Percentiles rank a stretch among this genome's conserved stretches.
Conservation (phyloP, 2,888 invertebrate genomes). For the Balanococcus diminutus region DNA sequence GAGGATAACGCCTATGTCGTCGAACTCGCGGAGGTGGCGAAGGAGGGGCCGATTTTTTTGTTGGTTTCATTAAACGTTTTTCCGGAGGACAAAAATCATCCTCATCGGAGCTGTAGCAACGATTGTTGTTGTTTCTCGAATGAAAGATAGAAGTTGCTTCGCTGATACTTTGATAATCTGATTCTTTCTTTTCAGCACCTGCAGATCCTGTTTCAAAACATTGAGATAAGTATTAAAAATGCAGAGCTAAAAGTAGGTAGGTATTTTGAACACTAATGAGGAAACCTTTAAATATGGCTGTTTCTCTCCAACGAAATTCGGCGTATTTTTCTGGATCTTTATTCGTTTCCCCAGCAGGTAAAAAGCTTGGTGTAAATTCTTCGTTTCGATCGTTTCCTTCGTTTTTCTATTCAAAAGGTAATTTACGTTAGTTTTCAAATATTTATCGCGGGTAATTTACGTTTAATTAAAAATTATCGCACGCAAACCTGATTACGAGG, state of each 20-base stretch:
- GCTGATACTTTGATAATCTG: slow-evolving; percentile 52
- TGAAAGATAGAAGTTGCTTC: slow-evolving; percentile 49
- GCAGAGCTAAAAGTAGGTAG: too few species aligned
- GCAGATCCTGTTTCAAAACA: background rate
- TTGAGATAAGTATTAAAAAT: background rate
- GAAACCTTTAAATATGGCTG: slow-evolving; percentile 35
- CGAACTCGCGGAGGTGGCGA: slow-evolving; percentile 39
- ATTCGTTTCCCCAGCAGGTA: slow-evolving; percentile 57
- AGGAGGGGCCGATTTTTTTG: slow-evolving; percentile 46
- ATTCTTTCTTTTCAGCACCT: slow-evolving; percentile 50
- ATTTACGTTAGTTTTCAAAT: background rate
- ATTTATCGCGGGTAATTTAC: background rate
- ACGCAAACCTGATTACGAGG: background rate
- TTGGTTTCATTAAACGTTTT: slow-evolving; percentile 18
- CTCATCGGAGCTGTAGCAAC: slow-evolving; percentile 52
- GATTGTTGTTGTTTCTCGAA: slow-evolving; percentile 41
- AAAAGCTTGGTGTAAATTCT: background rate
- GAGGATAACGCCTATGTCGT: slow-evolving; percentile 58
- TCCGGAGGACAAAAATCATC: slow-evolving; percentile 18
- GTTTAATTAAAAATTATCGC: background rate
- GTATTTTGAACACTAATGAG: background rate
- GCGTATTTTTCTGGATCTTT: slow-evolving; percentile 50
- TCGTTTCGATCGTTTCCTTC: slow-evolving; percentile 33
- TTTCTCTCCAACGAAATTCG: slow-evolving; percentile 49
- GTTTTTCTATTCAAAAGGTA: slow-evolving; percentile 57